Conservation (phyloP, 2,797 vertebrate species). For the Coccyzus lansbergi region DNA sequence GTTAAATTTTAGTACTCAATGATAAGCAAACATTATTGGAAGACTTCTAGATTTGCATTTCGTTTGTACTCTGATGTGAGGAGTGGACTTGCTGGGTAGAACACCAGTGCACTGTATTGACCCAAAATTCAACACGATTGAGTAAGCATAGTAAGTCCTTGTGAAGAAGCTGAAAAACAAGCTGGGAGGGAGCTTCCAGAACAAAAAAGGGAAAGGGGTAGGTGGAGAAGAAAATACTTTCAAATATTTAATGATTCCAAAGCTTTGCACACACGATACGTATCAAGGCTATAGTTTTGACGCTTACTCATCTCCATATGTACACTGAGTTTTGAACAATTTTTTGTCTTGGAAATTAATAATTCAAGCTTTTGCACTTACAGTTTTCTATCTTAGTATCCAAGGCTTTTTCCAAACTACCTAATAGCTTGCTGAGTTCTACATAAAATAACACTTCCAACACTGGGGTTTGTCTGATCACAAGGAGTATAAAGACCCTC, state of each 20-base stretch:
- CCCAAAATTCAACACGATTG: not conserved
- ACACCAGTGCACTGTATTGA: not conserved
- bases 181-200: not conserved
- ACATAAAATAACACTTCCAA: not conserved
- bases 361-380: not conserved
- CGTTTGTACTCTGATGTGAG: not conserved
- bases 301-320: not conserved
- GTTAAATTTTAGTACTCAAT: not conserved
- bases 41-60: not conserved
- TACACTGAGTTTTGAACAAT: not conserved
- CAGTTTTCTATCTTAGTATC: not conserved
- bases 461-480: not conserved
- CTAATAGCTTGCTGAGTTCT: not conserved
- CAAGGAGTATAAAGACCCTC: not conserved
- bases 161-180: not conserved
- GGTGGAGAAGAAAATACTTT: not conserved
- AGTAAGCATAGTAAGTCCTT: accelerated
- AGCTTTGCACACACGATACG: not conserved
- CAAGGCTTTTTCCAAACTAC: not conserved
- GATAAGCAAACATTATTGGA: not conserved
- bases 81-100: not conserved
- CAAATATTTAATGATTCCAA: not conserved
- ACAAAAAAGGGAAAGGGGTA: not conserved
- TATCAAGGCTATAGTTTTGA: not conserved
- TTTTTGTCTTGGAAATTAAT: not conserved